Percentiles rank a stretch among this genome's conserved stretches.
These are phyloP conservation scores for Elysia crispata DNA, from an alignment of 2,888 invertebrate species.

Conservation along the genomic window DNA sequence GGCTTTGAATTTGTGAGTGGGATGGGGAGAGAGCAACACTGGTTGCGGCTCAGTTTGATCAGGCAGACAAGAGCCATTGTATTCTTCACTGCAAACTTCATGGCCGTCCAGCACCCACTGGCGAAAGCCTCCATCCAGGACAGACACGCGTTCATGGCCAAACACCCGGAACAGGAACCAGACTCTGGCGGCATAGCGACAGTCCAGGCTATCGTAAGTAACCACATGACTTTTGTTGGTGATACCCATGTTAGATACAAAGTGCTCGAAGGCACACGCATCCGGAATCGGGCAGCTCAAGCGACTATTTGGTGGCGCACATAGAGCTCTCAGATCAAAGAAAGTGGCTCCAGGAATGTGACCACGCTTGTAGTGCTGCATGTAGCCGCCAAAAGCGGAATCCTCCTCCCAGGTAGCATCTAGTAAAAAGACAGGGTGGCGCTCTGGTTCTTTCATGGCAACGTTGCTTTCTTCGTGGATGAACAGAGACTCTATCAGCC, in stretches of 20 bases:
- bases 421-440: conserved; percentile 42
- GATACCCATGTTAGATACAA: conserved; percentile 60
- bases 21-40: conserved; percentile 41
- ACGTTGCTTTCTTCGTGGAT: no score
- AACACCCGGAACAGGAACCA: conserved; percentile 66
- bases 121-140: conserved; percentile 64
- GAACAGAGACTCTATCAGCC: no score
- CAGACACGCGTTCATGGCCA: conserved; percentile 64
- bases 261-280: conserved; percentile 60
- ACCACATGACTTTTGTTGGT: conserved; percentile 61
- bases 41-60: no score
- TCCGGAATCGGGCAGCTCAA: conserved; percentile 55
- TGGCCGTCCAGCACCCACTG: conserved; percentile 64
- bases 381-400: conserved; percentile 55
- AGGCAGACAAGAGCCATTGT: no score
- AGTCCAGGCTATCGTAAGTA: conserved; percentile 61
- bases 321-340: conserved; percentile 57
- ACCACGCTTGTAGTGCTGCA: conserved; percentile 55
- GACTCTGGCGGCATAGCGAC: conserved; percentile 56
- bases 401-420: conserved; percentile 58
- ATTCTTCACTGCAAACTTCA: conserved; percentile 57
- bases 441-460: no score
- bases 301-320: conserved; percentile 24
- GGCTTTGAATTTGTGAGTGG: conserved; percentile 29
- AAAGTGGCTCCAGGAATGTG: conserved; percentile 61